Evolutionary conservation across 2,888 invertebrate species (phyloP).

Genomic region (Drosophila falleni): DNA sequence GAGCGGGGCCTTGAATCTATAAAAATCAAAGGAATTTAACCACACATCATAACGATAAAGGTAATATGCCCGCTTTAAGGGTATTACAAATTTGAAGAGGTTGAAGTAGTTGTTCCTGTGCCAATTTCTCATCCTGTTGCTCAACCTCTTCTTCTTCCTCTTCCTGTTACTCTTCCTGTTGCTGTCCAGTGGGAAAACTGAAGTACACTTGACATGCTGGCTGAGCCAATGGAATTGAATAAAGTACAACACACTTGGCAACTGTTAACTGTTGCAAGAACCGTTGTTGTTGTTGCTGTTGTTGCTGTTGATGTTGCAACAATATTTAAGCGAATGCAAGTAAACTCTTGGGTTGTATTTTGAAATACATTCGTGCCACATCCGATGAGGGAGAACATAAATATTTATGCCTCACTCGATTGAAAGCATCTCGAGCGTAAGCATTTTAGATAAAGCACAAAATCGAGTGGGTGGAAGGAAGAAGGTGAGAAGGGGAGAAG

Average conservation of each 20-base stretch:
- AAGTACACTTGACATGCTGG: constrained; percentile 84
- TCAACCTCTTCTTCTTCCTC: constrained; percentile 27
- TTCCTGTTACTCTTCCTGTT: constrained; percentile 30
- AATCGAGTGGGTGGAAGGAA: constrained; percentile 1
- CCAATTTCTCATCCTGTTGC: constrained; percentile 27
- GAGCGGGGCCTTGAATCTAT: too few relatives aligned
- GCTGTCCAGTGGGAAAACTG: constrained; percentile 33
- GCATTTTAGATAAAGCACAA: constrained; percentile 83
- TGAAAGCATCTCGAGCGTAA: constrained; percentile 82
- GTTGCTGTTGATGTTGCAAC: constrained; percentile 33
- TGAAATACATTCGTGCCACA: constrained; percentile 21
- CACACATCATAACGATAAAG: constrained; percentile 13
- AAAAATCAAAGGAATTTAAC: not conserved
- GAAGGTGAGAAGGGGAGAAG: not conserved
- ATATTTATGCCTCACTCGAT: constrained; percentile 77
- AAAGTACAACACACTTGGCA: constrained; percentile 58
- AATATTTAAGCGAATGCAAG: constrained; percentile 28
- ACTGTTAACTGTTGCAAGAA: constrained; percentile 65
- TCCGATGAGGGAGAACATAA: constrained; percentile 58
- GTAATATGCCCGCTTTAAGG: constrained; percentile 16
- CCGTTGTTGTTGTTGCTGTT: not conserved
- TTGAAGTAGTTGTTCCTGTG: constrained; percentile 45
- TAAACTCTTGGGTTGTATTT: constrained; percentile 16
- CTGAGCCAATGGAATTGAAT: constrained; percentile 62
- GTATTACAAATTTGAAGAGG: constrained; percentile 25